These are phyloP conservation scores for Cyanoramphus novaezelandiae DNA, from an alignment of 2,113 vertebrate species.

Conservation along the genomic window DNA sequence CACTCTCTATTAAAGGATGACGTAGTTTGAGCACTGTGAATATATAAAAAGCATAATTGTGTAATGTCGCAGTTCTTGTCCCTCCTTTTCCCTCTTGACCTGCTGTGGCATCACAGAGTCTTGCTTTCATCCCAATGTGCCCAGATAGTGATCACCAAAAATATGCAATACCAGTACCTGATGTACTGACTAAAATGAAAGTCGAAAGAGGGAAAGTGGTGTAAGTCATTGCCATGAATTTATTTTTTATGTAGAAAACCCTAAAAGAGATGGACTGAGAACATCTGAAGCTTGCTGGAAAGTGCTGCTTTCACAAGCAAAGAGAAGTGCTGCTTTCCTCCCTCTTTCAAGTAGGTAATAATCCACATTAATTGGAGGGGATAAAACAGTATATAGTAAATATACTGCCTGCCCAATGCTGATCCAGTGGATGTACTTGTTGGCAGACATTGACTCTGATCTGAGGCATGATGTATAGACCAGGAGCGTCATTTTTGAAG, in stretches of 20 bases:
- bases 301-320: background rate
- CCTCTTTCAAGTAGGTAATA: background rate
- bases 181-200: background rate
- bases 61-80: background rate
- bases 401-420: background rate
- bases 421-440: background rate
- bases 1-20: background rate
- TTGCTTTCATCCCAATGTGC: background rate
- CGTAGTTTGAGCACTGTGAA: background rate
- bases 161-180: background rate
- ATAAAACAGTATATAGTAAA: background rate
- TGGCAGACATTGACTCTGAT: background rate
- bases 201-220: background rate
- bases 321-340: background rate
- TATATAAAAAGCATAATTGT: background rate
- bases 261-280: background rate
- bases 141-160: background rate
- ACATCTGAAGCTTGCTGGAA: background rate
- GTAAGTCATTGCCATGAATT: background rate
- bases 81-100: background rate
- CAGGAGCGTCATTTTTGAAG: background rate
- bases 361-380: background rate
- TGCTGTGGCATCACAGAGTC: fast-evolving
- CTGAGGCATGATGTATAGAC: background rate
- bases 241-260: background rate